Base-by-base conservation (phyloP, 2,888 invertebrate species). In the Drosophila multiciliata region DNA sequence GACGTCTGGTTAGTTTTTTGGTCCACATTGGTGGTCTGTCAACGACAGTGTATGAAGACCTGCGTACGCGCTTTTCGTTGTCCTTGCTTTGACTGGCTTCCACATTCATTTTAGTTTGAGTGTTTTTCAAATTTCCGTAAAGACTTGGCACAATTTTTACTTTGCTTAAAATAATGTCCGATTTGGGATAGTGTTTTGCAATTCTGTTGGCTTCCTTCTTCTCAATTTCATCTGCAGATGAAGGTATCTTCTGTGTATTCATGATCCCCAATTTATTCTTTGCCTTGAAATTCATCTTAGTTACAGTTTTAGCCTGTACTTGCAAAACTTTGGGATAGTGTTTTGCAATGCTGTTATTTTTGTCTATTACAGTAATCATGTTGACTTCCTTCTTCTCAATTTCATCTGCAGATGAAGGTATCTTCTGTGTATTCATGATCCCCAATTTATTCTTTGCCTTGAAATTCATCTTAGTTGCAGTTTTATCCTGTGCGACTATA, bases 71-170 rank as follows among this genome's bases (percentile, higher is more conserved):
- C 29, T 32, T 55, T 20, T 40, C 8, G 4, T 29, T 40, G 17
- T 29, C n/a, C 20, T 9, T 15, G 45, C 1, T 7, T 45, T 17
- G 11, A 17, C 20, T 35, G 23, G n/a, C 4, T 1, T 23, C 29
- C 8, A 26, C 2, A 15, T 20, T 17, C 5, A 20, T 6, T 11
- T 35, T 45, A 23, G 5, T 17, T 2, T n/a, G n/a, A 23, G 4
- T 32, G n/a, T 6, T 36, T 11, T 45, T 7, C 5, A 38, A 3
- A n/a, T 45, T 20, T 7, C 57, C n/a, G 26, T 58, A n/a, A 9
- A 73, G 17, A 9, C 17, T 61, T 12, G 77, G 73, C 29, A 77
- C 50, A 17, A 50, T 29, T 23, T 68, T 48, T 7, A 68, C 36
- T 50, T 67, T 61, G n/a, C 20, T 65, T 40, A 68, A 58, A n/a